Evolutionary conservation across 2,888 invertebrate genomes (phyloP).

Genomic region (Meiosimyza decipiens): DNA sequence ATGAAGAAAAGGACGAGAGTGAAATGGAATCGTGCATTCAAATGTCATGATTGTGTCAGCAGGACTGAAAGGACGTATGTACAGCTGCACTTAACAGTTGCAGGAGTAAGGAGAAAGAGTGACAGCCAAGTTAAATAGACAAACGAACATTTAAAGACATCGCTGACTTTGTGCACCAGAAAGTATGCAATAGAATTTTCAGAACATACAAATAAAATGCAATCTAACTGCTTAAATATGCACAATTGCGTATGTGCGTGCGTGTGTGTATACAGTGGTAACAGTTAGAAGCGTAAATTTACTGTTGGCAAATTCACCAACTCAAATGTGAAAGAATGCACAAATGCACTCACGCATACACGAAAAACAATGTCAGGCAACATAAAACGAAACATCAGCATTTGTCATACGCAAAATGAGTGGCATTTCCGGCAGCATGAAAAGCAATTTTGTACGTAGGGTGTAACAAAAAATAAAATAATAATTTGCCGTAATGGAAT

Average conservation of each 20-base stretch:
- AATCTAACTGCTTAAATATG: neutral
- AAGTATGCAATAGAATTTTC: neutral
- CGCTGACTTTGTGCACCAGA: neutral
- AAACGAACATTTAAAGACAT: neutral
- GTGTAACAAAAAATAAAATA: neutral
- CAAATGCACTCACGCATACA: neutral
- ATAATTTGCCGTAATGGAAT: no score
- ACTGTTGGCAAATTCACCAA: neutral
- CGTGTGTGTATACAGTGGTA: neutral
- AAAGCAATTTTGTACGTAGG: neutral
- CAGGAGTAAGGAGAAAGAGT: neutral
- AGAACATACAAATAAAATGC: neutral
- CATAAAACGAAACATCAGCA: slow-evolving; percentile 17
- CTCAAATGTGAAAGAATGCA: neutral
- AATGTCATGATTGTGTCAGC: slow-evolving; percentile 30
- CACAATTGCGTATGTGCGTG: neutral
- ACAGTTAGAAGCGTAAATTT: neutral
- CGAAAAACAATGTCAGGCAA: slow-evolving; percentile 1
- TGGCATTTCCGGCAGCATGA: slow-evolving; percentile 17
- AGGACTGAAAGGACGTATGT: neutral
- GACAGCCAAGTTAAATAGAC: neutral
- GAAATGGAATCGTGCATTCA: slow-evolving; percentile 20
- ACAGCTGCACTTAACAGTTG: slow-evolving; percentile 6
- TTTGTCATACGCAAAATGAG: slow-evolving; percentile 29
- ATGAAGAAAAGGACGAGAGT: neutral